Percentiles rank a stretch among this genome's conserved stretches.
Conservation (phyloP, 2,888 invertebrate species). For the Sylvicola cinctus region DNA sequence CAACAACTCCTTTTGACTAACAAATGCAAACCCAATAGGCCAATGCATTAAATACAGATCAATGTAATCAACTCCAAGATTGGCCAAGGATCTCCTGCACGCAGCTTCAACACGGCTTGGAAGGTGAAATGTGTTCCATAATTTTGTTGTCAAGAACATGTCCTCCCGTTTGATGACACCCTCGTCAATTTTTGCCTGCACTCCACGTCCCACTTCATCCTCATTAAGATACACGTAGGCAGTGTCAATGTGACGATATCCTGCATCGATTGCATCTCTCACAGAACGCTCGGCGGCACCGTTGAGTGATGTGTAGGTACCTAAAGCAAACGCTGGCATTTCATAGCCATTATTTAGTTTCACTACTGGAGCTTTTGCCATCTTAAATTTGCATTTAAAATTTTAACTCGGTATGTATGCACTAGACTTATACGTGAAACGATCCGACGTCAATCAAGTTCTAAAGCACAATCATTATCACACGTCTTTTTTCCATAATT, state of each 20-base stretch:
- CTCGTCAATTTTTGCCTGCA: slow-evolving; percentile 37
- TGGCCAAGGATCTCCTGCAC: slow-evolving; percentile 39
- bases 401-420: no score
- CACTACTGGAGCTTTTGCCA: neutral
- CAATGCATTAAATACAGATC: slow-evolving; percentile 72
- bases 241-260: slow-evolving; percentile 48
- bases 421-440: no score
- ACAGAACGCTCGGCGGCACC: slow-evolving; percentile 42
- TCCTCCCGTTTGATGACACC: no score
- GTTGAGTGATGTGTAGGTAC: neutral
- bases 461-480: no score
- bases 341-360: neutral
- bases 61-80: slow-evolving; percentile 54
- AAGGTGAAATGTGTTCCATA: slow-evolving; percentile 78
- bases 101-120: slow-evolving; percentile 52
- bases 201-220: slow-evolving; percentile 42
- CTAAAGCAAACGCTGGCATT: neutral
- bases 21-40: slow-evolving; percentile 39
- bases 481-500: no score
- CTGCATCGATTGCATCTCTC: slow-evolving; percentile 47
- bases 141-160: no score
- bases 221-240: slow-evolving; percentile 47
- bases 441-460: no score
- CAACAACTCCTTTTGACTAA: neutral
- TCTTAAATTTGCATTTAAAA: no score